Evolutionary conservation across 1,140 invertebrate species (phyloP).

Genomic region (Tetramorium parvispinum): DNA sequence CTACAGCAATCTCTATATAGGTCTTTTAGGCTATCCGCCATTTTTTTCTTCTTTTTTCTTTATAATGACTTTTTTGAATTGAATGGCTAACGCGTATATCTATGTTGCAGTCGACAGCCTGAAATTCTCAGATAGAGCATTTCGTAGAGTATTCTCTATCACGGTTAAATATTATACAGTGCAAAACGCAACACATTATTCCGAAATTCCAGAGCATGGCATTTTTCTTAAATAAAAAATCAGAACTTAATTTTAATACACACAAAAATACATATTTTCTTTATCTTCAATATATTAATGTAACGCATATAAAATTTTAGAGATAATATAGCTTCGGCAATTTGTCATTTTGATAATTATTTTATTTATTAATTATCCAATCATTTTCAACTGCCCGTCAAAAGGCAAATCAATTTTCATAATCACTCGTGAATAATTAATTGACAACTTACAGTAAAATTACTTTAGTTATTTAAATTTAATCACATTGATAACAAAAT

Average conservation of each 20-base stretch:
- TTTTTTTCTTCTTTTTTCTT: not conserved
- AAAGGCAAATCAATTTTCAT: conserved; percentile 21
- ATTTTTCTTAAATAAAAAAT: not conserved
- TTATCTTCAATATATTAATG: not conserved
- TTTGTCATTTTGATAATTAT: not conserved
- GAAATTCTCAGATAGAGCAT: not conserved
- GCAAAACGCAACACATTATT: not conserved
- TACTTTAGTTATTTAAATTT: not conserved
- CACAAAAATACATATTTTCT: not conserved
- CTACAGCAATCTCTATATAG: conserved; percentile 12
- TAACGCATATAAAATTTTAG: not conserved
- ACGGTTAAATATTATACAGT: not conserved
- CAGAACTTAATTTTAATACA: not conserved
- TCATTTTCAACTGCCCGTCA: not conserved
- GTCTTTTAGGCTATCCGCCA: not conserved
- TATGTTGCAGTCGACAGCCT: not conserved
- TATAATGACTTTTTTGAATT: not conserved
- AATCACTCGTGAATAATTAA: not conserved
- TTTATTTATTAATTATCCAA: not conserved
- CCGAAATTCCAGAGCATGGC: not conserved
- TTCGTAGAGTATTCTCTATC: not conserved
- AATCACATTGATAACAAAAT: not conserved
- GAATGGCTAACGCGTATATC: conserved; percentile 5
- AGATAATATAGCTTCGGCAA: not conserved
- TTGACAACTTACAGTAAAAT: not conserved